Conservation (phyloP, 1,140 invertebrate genomes). For the Palaemon carinicauda region DNA sequence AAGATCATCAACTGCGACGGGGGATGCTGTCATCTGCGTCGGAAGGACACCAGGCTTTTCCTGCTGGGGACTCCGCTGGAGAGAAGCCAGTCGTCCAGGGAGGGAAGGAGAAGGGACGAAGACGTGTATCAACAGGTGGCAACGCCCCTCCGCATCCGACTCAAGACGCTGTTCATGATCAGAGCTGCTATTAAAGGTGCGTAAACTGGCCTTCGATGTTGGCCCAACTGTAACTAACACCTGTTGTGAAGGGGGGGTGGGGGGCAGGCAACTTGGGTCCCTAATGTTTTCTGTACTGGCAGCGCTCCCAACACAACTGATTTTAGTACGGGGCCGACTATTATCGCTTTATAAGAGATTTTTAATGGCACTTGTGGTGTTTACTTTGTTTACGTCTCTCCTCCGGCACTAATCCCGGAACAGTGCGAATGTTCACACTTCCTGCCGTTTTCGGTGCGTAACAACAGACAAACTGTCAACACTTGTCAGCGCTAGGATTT, state of each 20-base stretch:
- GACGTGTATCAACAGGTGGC: slow-evolving; percentile 37
- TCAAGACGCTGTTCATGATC: slow-evolving; percentile 5
- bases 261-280: too few relatives aligned
- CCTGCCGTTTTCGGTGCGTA: too few relatives aligned
- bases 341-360: too few relatives aligned
- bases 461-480: too few relatives aligned
- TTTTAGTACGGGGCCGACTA: not conserved
- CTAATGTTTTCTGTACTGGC: not conserved
- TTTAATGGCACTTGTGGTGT: too few relatives aligned
- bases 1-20: slow-evolving; percentile 15
- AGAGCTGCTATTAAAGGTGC: slow-evolving; percentile 25
- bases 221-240: not conserved
- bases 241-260: too few relatives aligned
- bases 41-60: slow-evolving; percentile 27
- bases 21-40: slow-evolving; percentile 22
- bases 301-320: not conserved
- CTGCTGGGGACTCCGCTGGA: slow-evolving; percentile 24
- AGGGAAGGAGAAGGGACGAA: not conserved
- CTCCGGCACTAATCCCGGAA: too few relatives aligned
- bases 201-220: not conserved
- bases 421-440: too few relatives aligned
- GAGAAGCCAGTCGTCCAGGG: not conserved
- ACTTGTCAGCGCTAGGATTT: too few relatives aligned
- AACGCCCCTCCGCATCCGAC: slow-evolving; percentile 13
- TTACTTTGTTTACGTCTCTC: too few relatives aligned